phyloP scores from a whole-genome alignment of 37 sponge, comb jelly and placozoan genomes.

The Agelas oroides region DNA sequence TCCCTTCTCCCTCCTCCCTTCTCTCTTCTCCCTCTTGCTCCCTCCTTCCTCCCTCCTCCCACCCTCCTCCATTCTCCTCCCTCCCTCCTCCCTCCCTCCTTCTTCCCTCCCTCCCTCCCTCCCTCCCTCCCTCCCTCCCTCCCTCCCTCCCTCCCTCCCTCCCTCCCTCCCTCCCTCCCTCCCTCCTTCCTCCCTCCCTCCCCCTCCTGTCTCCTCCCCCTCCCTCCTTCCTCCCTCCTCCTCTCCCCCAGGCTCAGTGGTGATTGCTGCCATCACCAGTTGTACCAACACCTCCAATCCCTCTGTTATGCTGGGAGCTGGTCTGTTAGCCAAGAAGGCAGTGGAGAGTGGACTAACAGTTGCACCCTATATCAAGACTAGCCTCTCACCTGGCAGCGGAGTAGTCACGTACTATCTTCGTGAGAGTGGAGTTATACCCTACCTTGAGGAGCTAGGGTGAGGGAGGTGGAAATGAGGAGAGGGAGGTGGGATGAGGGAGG shows the following conservation, averaged over 20 bases:
- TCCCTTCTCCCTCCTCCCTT: no score
- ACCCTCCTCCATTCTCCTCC: not conserved
- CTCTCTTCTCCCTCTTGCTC: no score
- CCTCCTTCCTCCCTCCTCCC: no score
- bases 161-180: not conserved
- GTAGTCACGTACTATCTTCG: slow-evolving; percentile 90
- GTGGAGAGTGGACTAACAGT: slow-evolving; percentile 87
- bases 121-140: not conserved
- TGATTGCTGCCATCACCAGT: slow-evolving; percentile 93
- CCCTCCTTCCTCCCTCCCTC: not conserved
- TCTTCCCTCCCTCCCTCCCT: no score
- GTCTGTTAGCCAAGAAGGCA: slow-evolving; percentile 88
- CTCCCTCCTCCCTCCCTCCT: not conserved
- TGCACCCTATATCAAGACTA: slow-evolving; percentile 88
- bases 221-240: not conserved
- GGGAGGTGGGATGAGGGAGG: not conserved
- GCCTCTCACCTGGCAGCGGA: slow-evolving; percentile 87
- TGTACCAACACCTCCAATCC: slow-evolving; percentile 98
- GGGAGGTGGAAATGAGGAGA: not conserved
- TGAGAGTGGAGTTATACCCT: slow-evolving; percentile 91
- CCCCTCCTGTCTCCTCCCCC: not conserved
- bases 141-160: not conserved
- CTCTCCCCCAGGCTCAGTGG: slow-evolving; percentile 77
- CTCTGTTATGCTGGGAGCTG: slow-evolving; percentile 96
- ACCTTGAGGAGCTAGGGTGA: slow-evolving; percentile 87